Evolutionary conservation across 2,888 invertebrate species (phyloP), one percentile per base, ranked within the genome.

Genomic region (Dioctria rufipes): DNA sequence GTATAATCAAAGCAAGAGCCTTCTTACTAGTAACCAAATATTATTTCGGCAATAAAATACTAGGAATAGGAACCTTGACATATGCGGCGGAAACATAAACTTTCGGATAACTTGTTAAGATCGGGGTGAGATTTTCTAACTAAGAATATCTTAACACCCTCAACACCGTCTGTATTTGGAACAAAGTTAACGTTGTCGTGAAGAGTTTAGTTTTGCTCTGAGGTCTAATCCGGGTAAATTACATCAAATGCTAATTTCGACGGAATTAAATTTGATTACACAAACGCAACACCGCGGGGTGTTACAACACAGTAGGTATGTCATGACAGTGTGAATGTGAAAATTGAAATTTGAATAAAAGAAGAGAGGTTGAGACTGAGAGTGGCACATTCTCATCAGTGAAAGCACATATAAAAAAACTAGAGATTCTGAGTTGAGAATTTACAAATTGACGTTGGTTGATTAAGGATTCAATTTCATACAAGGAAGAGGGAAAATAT

Each of bases 181-280:
- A 25, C 37, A 39, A 46, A 69, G 69, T 51, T 69, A 69, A 69
- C 39, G 25, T 51, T 39, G 43, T 69, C 51, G 25, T 25, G 25
- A 69, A 51, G 51, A 69, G 51, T 69, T 69, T 69, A 51, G 51
- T 69, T 69, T 51, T 69, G 69, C 69, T 69, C 25, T 1, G 69
- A 43, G 37, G 69, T 69, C 69, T 73, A 73, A 73, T 73, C 73
- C 43, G 40, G 42, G 58, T 60, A 73, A 73, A 73, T 73, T 73
- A 73, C 58, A 73, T 73, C 73, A 73, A 73, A 73, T 58, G 73
- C 60, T 73, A 73, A 73, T 73, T 73, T 73, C 37, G 58, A 6
- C 13, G 58, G 54, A 51, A 13, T 73, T n/a, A 73, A 73, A 73
- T 73, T 73, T 73, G 58, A 73, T 73, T 73, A 73, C 37, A 40